Evolutionary conservation across 2,888 invertebrate species (phyloP), one percentile per base, ranked within the genome.

Genomic region (Lasioglossum pauxillum): DNA sequence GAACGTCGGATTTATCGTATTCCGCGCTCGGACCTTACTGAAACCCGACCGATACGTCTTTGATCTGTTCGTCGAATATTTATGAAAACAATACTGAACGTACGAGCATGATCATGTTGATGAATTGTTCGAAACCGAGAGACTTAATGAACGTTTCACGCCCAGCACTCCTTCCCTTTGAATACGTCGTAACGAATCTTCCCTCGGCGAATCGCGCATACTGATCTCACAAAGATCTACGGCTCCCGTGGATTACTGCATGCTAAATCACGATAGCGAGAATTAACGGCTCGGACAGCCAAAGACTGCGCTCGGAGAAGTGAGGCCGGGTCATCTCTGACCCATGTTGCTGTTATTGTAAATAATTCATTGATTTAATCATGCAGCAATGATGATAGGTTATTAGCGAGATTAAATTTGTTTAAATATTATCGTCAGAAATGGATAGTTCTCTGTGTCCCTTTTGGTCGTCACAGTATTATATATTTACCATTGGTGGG

Each of bases 1-100:
- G 83, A 87, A 84, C 88, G 89, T 82, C 73, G 85, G 88, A 92
- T 92, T 92, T 93, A 92, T 93, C 90, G 89, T 79, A 76, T 87
- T 82, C 81, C 78, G 75, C 73, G 46, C 82, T 81, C 76, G 79
- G 80, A 84, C 89, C 84, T 81, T 49, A 67, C 82, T 57, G 35
- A 46, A 41, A 49, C 12, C 53, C 16, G 1, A 1, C 31, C 69
- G 44, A 69, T 81, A 74, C 82, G 84, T 86, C 90, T 88, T 89
- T 89, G 84, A 88, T 87, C 80, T 71, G 88, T 72, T 85, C 71
- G 57, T 76, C 12, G 80, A 89, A 86, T 90, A 82, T 86, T 82
- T 83, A 87, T 78, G 79, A 80, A 85, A 86, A 81, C 57, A 71
- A 60, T 73, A 35, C 57, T 41, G 35, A 64, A 84, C 80, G 27